A percentile compares a stretch with the other conserved stretches of the same genome.
Conservation (phyloP, 2,797 vertebrate species). For the Pseudomugil tenellus region DNA sequence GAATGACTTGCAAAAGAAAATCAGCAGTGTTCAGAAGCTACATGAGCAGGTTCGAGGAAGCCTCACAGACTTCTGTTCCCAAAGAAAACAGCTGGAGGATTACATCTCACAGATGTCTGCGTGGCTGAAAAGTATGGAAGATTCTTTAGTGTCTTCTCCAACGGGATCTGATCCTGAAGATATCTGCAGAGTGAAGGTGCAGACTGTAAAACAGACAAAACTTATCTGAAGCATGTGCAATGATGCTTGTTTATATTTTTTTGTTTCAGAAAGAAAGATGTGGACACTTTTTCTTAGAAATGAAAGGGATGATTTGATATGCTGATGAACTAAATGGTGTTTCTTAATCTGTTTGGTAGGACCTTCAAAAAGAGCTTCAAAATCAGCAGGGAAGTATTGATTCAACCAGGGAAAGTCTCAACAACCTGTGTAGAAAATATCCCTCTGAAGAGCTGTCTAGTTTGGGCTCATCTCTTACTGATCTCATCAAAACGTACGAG, state of each 20-base stretch:
- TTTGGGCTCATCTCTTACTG: slow-evolving; percentile 87
- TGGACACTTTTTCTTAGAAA: not conserved
- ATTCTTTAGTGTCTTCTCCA: slow-evolving; percentile 83
- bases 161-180: slow-evolving; percentile 84
- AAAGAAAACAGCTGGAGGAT: slow-evolving; percentile 88
- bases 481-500: slow-evolving; percentile 92
- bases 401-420: slow-evolving; percentile 88
- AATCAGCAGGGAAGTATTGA: slow-evolving; percentile 90
- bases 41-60: slow-evolving; percentile 87
- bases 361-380: slow-evolving; percentile 92
- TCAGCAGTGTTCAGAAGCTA: slow-evolving; percentile 86
- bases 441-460: slow-evolving; percentile 89
- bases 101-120: slow-evolving; percentile 86
- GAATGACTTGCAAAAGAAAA: slow-evolving; percentile 90
- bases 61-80: slow-evolving; percentile 88
- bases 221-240: not conserved
- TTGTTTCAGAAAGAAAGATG: not conserved
- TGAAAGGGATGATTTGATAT: not conserved
- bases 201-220: not conserved
- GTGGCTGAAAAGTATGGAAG: slow-evolving; percentile 88
- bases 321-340: not conserved
- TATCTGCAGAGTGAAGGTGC: slow-evolving; percentile 92
- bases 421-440: slow-evolving; percentile 92
- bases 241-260: not conserved
- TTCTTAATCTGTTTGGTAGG: slow-evolving; percentile 75